phyloP scores from a whole-genome alignment of 2,797 vertebrate species.

The Craterocephalus amniculus region DNA sequence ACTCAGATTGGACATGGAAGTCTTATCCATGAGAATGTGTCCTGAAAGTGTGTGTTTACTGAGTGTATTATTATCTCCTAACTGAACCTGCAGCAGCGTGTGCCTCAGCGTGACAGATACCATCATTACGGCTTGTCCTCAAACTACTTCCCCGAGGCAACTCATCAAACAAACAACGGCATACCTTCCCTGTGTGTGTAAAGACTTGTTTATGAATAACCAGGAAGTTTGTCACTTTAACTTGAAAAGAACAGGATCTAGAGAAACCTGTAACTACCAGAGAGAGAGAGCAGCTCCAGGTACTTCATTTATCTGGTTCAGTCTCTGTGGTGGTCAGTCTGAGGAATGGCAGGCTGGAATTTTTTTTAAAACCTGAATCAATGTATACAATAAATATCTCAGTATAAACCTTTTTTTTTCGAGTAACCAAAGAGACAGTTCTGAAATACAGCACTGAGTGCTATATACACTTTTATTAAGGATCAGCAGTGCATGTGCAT shows the following conservation, averaged over 20 bases:
- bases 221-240: constrained; percentile 2
- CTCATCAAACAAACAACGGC: constrained; percentile 39
- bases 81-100: constrained; percentile 52
- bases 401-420: too few relatives aligned
- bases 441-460: too few relatives aligned
- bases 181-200: constrained; percentile 16
- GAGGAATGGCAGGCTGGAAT: constrained; percentile 11
- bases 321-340: constrained; percentile 31
- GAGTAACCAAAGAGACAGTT: too few relatives aligned
- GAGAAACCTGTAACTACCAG: neutral
- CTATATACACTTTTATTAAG: too few relatives aligned
- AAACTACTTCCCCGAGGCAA: constrained; percentile 50
- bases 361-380: too few relatives aligned
- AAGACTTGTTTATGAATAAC: constrained; percentile 42
- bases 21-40: constrained; percentile 17
- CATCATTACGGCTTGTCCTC: constrained; percentile 62
- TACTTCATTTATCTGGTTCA: constrained; percentile 12
- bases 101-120: constrained; percentile 56
- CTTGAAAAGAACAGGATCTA: neutral
- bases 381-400: too few relatives aligned
- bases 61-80: constrained; percentile 40
- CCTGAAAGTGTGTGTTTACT: constrained; percentile 28
- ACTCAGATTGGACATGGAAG: constrained; percentile 16
- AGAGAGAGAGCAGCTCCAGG: neutral
- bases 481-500: too few relatives aligned